Percentiles rank a stretch among this genome's conserved stretches.
Evolutionary conservation across 2,113 vertebrate genomes (phyloP).

Genomic region (Otis tarda): DNA sequence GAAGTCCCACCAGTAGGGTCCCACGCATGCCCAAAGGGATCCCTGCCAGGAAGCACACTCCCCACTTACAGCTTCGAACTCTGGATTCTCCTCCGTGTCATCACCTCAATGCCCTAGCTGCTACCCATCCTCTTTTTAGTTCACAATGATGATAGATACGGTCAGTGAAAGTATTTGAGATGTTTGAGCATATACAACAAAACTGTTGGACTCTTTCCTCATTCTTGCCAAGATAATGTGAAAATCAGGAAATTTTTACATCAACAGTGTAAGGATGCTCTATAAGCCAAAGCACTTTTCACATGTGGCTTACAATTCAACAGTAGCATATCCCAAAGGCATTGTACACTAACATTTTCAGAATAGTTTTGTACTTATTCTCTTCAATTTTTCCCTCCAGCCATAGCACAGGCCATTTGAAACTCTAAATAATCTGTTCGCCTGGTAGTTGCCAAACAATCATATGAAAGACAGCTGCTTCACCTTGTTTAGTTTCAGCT

Average conservation of each 20-base stretch:
- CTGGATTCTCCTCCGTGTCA: neutral
- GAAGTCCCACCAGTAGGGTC: neutral
- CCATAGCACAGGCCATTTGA: neutral
- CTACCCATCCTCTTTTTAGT: neutral
- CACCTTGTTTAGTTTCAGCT: neutral
- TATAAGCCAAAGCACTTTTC: neutral
- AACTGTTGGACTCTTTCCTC: neutral
- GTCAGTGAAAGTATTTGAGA: neutral
- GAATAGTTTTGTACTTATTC: neutral
- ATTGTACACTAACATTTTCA: neutral
- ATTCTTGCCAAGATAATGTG: neutral
- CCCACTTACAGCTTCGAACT: neutral
- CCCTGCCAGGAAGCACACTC: neutral
- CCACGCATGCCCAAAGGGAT: accelerated
- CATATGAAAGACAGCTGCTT: neutral
- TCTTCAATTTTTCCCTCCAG: neutral
- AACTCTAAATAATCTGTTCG: neutral
- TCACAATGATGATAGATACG: neutral
- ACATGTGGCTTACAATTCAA: neutral
- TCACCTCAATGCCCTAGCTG: accelerated
- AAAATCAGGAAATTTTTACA: neutral
- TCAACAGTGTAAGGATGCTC: neutral
- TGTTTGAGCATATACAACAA: neutral
- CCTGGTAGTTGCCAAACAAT: neutral
- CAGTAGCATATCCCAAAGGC: neutral